Evolutionary conservation across 2,797 vertebrate species (phyloP).

Genomic region (Amazona ochrocephala): DNA sequence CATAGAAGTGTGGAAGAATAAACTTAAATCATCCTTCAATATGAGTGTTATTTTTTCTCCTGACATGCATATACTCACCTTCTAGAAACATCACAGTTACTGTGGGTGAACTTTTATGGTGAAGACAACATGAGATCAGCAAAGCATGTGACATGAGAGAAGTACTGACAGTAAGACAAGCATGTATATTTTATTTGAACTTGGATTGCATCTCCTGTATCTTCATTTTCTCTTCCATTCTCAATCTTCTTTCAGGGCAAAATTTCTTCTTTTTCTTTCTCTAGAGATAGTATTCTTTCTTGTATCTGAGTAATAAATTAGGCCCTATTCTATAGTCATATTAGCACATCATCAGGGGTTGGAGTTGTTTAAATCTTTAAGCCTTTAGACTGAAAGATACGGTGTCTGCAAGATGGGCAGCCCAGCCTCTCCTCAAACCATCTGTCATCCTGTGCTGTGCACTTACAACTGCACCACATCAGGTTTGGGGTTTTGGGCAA

Average conservation of each 20-base stretch:
- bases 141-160: not conserved
- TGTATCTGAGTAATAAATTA: not conserved
- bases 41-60: constrained; percentile 19
- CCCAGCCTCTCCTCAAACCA: not conserved
- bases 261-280: not conserved
- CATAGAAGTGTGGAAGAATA: constrained; percentile 29
- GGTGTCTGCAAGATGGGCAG: not conserved
- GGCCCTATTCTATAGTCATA: not conserved
- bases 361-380: not conserved
- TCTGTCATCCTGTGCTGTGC: not conserved
- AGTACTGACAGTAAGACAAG: not conserved
- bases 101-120: not conserved
- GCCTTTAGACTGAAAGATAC: not conserved
- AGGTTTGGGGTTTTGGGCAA: fast-evolving
- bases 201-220: not conserved
- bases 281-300: not conserved
- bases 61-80: constrained; percentile 8
- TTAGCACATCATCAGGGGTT: not conserved
- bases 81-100: constrained; percentile 17
- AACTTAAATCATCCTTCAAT: constrained; percentile 56
- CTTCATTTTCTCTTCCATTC: not conserved
- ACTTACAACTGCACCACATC: not conserved
- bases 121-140: not conserved
- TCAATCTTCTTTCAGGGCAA: not conserved
- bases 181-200: not conserved